Evolutionary conservation across 92 coral and sea anemone species (phyloP).

Genomic region (Zoanthus sansibaricus): DNA sequence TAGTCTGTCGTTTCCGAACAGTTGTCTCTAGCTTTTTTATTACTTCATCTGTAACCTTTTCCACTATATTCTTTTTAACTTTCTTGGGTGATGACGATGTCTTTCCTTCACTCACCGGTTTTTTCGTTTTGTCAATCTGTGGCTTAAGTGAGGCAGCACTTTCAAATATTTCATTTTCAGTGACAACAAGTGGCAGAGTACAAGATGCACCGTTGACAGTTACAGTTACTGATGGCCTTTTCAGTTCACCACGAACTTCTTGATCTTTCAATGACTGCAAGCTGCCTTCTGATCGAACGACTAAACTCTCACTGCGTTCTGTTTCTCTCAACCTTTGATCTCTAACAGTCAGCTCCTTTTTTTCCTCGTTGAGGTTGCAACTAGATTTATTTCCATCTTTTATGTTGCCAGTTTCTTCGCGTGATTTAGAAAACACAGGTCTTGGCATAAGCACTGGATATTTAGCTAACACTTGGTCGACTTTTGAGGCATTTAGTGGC

Average conservation of each 20-base stretch:
- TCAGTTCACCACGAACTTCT: not conserved
- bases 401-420: not conserved
- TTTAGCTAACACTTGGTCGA: conserved; percentile 33
- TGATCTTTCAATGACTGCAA: not conserved
- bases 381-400: not conserved
- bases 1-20: not conserved
- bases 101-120: not conserved
- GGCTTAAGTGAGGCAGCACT: conserved; percentile 4
- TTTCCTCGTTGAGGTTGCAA: not conserved
- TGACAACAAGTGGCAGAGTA: conserved; percentile 43
- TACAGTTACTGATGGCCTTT: conserved; percentile 31
- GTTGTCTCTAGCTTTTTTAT: not conserved
- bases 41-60: not conserved
- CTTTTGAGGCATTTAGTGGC: conserved; percentile 36
- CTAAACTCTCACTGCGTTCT: not conserved
- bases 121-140: not conserved
- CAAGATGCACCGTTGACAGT: conserved; percentile 25
- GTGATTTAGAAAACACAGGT: conserved; percentile 18
- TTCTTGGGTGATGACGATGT: not conserved
- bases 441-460: conserved; percentile 43
- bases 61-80: not conserved
- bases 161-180: conserved; percentile 41
- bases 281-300: not conserved
- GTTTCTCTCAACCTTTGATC: not conserved
- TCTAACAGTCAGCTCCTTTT: not conserved